Conservation (phyloP, 2,113 vertebrate species). For the Pseudorhombus dupliciocellatus region DNA sequence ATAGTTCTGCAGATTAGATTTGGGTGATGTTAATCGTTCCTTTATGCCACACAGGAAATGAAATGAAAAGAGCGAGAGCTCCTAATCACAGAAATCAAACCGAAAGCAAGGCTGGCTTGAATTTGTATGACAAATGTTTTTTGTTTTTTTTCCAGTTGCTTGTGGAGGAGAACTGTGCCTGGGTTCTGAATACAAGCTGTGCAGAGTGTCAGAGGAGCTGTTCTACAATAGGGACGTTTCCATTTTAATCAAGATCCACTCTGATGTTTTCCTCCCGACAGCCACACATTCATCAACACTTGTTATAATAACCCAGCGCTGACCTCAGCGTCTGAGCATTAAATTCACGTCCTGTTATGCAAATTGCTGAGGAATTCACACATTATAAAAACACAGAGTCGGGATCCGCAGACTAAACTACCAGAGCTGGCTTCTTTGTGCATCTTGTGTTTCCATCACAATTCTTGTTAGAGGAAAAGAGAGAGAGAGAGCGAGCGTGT, state of each 20-base stretch:
- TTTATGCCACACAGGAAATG: neutral
- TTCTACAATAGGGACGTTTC: conserved; percentile 18
- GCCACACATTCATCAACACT: conserved; percentile 1
- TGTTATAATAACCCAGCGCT: neutral
- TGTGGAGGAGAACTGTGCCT: conserved; percentile 10
- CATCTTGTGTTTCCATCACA: conserved; percentile 1
- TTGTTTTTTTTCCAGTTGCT: conserved; percentile 8
- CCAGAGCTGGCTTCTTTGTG: neutral
- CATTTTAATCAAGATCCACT: conserved; percentile 13
- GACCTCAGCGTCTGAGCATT: neutral
- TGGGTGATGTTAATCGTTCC: neutral
- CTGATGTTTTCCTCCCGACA: conserved; percentile 16
- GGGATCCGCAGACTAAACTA: conserved; percentile 3
- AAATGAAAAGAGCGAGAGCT: neutral
- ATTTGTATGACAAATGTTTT: neutral
- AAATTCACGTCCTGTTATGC: conserved; percentile 5
- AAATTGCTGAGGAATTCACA: neutral
- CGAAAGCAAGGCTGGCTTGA: neutral
- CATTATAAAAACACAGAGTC: conserved; percentile 11
- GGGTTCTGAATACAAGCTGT: conserved; percentile 30
- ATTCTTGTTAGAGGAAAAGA: conserved; percentile 34
- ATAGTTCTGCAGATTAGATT: neutral
- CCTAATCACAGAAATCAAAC: conserved; percentile 10
- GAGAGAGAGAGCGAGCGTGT: neutral
- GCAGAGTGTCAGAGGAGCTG: conserved; percentile 3